Evolutionary conservation across 2,888 invertebrate genomes (phyloP).

Genomic region (Acanthosepion esculentum): DNA sequence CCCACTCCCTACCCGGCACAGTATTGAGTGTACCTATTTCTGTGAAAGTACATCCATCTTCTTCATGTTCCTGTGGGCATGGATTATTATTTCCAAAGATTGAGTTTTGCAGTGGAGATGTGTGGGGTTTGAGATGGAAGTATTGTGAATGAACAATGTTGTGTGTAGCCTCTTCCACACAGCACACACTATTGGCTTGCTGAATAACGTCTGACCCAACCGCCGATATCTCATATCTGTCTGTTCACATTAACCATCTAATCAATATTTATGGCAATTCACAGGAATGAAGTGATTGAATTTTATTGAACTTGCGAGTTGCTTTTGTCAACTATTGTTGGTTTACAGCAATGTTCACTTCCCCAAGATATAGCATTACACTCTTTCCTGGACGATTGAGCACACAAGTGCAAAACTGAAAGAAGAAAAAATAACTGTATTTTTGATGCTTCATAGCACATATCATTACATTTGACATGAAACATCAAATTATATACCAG

Average conservation of each 20-base stretch:
- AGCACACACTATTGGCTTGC: background rate
- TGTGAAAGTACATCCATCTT: slow-evolving; percentile 18
- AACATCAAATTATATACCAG: background rate
- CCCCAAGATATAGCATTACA: background rate
- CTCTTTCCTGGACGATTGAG: background rate
- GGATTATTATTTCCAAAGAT: slow-evolving; percentile 33
- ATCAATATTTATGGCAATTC: slow-evolving; percentile 9
- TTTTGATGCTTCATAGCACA: slow-evolving; percentile 33
- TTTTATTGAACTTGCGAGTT: slow-evolving; percentile 14
- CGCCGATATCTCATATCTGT: slow-evolving; percentile 33
- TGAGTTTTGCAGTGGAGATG: background rate
- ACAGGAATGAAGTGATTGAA: slow-evolving; percentile 33
- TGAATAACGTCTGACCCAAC: slow-evolving; percentile 2
- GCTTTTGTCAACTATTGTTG: background rate
- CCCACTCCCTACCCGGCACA: background rate
- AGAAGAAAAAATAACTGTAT: background rate
- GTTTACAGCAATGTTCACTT: background rate
- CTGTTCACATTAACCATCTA: slow-evolving; percentile 33
- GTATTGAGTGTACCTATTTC: slow-evolving; percentile 33
- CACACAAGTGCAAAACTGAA: background rate
- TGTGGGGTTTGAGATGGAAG: background rate
- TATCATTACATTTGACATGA: slow-evolving; percentile 33
- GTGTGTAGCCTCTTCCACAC: background rate
- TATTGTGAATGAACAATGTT: background rate
- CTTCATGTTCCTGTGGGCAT: slow-evolving; percentile 16